These are phyloP conservation scores for Leptonema lineaticorne DNA, from an alignment of 1,140 invertebrate genomes.

Conservation along the genomic window DNA sequence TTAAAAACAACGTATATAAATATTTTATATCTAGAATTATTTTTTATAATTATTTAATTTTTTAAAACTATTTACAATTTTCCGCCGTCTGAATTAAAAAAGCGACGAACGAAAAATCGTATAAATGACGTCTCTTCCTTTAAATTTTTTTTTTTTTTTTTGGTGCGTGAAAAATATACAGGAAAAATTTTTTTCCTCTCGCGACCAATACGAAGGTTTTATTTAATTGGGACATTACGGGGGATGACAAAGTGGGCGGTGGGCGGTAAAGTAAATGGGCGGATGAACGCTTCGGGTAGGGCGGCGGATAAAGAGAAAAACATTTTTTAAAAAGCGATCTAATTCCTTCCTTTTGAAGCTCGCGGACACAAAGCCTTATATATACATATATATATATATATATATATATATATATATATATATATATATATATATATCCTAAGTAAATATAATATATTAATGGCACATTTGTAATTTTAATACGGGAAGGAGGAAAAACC, in stretches of 20 bases:
- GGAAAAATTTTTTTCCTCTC: background rate
- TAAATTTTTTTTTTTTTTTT: too few species aligned
- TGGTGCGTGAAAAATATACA: too few species aligned
- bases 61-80: too few species aligned
- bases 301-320: constrained; percentile 23
- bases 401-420: background rate
- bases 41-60: too few species aligned
- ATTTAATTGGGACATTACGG: constrained; percentile 23
- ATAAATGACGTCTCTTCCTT: background rate
- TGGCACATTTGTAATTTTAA: too few species aligned
- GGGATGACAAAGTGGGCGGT: background rate
- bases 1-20: too few species aligned
- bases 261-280: background rate
- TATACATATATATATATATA: background rate
- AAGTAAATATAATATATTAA: too few species aligned
- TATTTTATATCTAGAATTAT: too few species aligned
- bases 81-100: too few species aligned
- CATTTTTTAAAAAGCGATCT: constrained; percentile 24
- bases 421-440: too few species aligned
- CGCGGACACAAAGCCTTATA: constrained; percentile 15
- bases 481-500: too few species aligned
- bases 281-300: too few species aligned
- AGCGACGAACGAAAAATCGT: background rate
- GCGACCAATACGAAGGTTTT: constrained; percentile 22
- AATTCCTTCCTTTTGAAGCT: constrained; percentile 23